These are phyloP conservation scores for Rousettus leschenaultii DNA, from an alignment of 2,113 vertebrate species.

Conservation along the genomic window DNA sequence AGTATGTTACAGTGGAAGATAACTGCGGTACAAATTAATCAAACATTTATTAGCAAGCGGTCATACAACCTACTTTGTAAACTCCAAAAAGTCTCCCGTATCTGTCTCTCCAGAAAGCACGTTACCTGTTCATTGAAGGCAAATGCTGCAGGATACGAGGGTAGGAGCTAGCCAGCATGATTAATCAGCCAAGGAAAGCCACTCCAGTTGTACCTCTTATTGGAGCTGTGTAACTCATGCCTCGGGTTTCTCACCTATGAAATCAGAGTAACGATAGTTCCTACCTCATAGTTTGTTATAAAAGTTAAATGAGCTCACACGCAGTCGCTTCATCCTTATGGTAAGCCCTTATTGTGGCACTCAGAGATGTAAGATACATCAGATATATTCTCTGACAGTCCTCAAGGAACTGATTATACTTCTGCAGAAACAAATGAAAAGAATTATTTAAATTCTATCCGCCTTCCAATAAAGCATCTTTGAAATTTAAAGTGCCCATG, in stretches of 20 bases:
- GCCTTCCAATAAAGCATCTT: neutral
- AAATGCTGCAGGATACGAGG: neutral
- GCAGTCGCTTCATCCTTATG: neutral
- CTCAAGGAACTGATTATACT: neutral
- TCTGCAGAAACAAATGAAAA: neutral
- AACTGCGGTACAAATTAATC: neutral
- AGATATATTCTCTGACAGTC: neutral
- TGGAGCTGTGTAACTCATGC: neutral
- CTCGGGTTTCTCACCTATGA: neutral
- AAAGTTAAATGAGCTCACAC: neutral
- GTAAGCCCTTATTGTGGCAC: neutral
- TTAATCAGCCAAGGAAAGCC: neutral
- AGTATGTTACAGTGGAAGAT: neutral
- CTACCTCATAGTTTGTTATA: neutral
- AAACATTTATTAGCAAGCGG: neutral
- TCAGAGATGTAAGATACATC: neutral
- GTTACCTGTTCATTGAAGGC: neutral
- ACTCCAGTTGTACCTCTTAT: neutral
- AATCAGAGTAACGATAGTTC: neutral
- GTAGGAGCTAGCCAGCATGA: neutral
- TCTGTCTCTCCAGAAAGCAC: neutral
- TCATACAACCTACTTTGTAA: neutral
- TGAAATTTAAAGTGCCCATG: neutral
- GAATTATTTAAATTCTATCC: neutral
- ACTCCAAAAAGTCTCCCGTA: neutral